Evolutionary conservation across 2,113 vertebrate species (phyloP), one percentile per base, ranked within the genome.

Genomic region (Notothenia rossii): DNA sequence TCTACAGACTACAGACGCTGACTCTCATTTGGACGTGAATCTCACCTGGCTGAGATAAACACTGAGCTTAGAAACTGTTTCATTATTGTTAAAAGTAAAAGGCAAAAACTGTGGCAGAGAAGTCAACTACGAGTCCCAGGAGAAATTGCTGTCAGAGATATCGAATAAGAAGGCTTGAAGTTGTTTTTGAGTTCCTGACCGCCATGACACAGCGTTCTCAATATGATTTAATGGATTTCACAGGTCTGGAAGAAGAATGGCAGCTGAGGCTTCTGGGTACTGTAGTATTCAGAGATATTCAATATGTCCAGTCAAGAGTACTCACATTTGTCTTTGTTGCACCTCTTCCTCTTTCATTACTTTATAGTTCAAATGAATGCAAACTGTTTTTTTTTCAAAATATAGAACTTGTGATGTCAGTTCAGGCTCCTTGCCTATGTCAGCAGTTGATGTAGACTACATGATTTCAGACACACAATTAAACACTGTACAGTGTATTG

Each of bases 281-380:
- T 72, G 43, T 22, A 69, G 77, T 74, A 53, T 77, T 76, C 49
- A 33, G 10, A 82, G 54, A 58, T 20, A 51, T 55, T 66, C 3
- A 66, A 7, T 11, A n/a, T 43, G 46, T 22, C 45, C 33, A 62
- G 15, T 5, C 36, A 36, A 74, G 25, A 49, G 50, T 18, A 17
- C 54, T 63, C n/a, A 10, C 13, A 64, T 25, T 25, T 6, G 8
- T 61, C 66, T 69, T 25, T 20, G 55, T 64, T 58, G 25, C 25
- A 25, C 25, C 29, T 29, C 29, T 18, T 1, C 10, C 17, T 54
- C 20, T 46, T 70, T 79, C 7, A 54, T 25, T 17, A 22, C 15
- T 1, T 22, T 22, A 40, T 29, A 18, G 18, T 58, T 40, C 14
- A 22, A 74, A 62, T 0, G 6, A 59, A n/a, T 66, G 48, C 54